Base-by-base conservation (phyloP, 23 tunicate genomes). In the Ciona savignyi region DNA sequence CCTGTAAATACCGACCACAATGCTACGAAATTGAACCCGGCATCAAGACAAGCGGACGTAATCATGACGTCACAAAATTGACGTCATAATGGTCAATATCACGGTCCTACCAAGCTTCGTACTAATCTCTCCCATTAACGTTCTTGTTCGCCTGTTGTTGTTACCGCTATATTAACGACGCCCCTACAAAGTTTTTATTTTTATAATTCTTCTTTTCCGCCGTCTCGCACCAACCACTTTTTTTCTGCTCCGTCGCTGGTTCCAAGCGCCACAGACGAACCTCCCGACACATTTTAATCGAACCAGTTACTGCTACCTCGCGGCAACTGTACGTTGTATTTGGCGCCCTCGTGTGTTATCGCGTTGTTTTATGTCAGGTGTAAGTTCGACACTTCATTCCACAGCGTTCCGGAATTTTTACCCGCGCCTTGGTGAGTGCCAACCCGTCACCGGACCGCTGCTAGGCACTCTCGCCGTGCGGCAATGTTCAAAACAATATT, bases 111-210 rank as follows among this genome's bases (percentile, higher is more conserved):
- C 15, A 9, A 42, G 56, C 56, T 42, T 42, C 56, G 56, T 42
- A 42, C 56, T 42, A 42, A 42, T 42, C 56, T 42, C 15, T 42
- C 15, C 56, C 56, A 42, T 6, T 42, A 42, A 42, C 56, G 56
- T 42, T 42, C 15, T 42, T 42, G 56, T 42, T 42, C 56, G 9
- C 15, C 56, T 42, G 11, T 15, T 15, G 56, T 42, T 42, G 56
- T 6, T 42, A 15, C 15, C 15, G 56, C 56, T 42, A 42, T n/a
- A n/a, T 42, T 42, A 42, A 42, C 15, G 15, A 42, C 56, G 56
- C 56, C 56, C n/a, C 56, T 42, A 42, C 56, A 42, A 42, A 42
- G 56, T 42, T 42, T 42, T 42, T 42, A 42, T 42, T 42, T 42
- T 42, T 42, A 15, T 42, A 42, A 42, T 42, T 42, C 56, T 42